Evolutionary conservation across 2,113 vertebrate species (phyloP).

Genomic region (Tyto alba): DNA sequence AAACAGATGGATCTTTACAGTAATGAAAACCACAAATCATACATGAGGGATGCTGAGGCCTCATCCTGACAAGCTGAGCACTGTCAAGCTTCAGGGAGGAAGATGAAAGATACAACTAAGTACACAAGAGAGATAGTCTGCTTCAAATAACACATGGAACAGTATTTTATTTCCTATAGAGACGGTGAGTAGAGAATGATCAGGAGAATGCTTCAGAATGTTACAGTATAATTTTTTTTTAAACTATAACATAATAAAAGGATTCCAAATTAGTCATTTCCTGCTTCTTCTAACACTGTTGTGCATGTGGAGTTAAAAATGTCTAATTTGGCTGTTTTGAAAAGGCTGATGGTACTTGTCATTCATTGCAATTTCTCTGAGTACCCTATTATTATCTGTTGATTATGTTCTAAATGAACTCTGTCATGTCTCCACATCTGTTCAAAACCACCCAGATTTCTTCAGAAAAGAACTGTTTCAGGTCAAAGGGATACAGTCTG

Average conservation of each 20-base stretch:
- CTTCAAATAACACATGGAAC: not conserved
- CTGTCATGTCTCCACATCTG: conserved; percentile 62
- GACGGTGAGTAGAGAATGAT: not conserved
- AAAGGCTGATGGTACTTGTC: conserved; percentile 63
- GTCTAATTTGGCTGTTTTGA: conserved; percentile 60
- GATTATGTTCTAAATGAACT: conserved; percentile 67
- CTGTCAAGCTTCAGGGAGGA: not conserved
- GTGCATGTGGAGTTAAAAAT: conserved; percentile 57
- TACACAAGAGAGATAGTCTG: not conserved
- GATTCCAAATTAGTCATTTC: conserved; percentile 52
- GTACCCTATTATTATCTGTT: conserved; percentile 65
- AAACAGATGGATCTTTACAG: not conserved
- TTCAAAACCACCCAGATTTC: conserved; percentile 31
- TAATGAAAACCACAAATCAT: not conserved
- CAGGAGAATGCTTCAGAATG: not conserved
- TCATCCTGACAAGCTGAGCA: not conserved
- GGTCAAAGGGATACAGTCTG: not conserved
- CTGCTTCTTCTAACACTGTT: conserved; percentile 52
- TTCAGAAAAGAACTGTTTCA: not conserved
- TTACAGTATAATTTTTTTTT: not conserved
- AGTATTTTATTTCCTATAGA: not conserved
- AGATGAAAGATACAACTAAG: not conserved
- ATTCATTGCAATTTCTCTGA: conserved; percentile 60
- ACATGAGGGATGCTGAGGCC: not conserved
- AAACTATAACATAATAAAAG: conserved; percentile 25